Conservation (phyloP, 2,113 vertebrate genomes). For the Hyla sarda region DNA sequence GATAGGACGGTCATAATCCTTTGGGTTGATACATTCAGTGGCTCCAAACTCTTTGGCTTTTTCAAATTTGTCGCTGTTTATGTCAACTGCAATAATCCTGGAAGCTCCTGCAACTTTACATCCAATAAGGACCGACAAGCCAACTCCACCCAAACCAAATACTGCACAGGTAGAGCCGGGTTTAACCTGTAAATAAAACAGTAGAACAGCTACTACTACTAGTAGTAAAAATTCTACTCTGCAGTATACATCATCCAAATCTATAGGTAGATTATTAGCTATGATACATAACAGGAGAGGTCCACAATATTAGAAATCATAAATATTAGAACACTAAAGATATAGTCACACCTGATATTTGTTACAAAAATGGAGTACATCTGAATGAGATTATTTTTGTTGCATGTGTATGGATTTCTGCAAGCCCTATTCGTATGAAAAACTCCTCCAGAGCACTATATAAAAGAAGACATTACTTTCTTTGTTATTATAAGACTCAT, state of each 20-base stretch:
- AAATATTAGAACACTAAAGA: no score
- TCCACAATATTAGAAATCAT: no score
- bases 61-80: slow-evolving; percentile 78
- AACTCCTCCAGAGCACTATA: no score
- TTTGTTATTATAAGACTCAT: no score
- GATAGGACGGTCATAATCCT: slow-evolving; percentile 71
- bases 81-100: slow-evolving; percentile 85
- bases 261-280: not conserved
- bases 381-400: no score
- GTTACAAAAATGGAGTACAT: no score
- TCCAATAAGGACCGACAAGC: slow-evolving; percentile 85
- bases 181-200: slow-evolving; percentile 75
- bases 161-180: slow-evolving; percentile 80
- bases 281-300: not conserved
- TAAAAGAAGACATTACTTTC: no score
- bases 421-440: no score
- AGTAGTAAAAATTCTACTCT: not conserved
- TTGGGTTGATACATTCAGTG: slow-evolving; percentile 83
- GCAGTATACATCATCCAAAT: not conserved
- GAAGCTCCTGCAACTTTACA: slow-evolving; percentile 86
- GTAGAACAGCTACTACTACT: not conserved
- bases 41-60: slow-evolving; percentile 78
- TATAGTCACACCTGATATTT: no score
- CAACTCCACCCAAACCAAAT: slow-evolving; percentile 84
- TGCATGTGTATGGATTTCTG: no score